phyloP scores from a whole-genome alignment of 2,113 vertebrate genomes.

The Notechis scutatus region DNA sequence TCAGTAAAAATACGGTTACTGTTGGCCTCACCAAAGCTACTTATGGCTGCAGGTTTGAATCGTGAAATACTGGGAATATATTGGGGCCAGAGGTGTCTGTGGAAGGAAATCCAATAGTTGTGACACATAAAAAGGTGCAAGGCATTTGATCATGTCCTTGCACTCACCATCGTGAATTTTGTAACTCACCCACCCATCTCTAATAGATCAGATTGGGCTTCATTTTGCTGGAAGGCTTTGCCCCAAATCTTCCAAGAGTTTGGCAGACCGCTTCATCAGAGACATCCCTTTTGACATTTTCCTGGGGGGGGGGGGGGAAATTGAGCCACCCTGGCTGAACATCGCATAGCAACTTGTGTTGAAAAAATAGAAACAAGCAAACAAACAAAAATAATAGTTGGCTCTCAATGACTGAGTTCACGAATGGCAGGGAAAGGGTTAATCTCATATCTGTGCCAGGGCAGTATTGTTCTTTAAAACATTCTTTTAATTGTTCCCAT shows the following conservation, averaged over 20 bases:
- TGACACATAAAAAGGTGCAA: not conserved
- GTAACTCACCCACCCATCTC: not conserved
- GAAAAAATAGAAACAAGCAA: not conserved
- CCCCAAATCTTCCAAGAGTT: not conserved
- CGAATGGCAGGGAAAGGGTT: not conserved
- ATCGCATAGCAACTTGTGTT: not conserved
- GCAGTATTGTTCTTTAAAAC: not conserved
- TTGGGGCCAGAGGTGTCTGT: not conserved
- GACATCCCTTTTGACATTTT: not conserved
- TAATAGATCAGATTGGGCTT: not conserved
- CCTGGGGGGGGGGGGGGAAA: not conserved
- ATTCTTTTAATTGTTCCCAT: not conserved
- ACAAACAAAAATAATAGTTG: not conserved
- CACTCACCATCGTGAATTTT: not conserved
- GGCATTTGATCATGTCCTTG: not conserved
- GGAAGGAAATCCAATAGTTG: not conserved
- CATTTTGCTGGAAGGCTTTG: not conserved
- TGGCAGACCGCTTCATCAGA: not conserved
- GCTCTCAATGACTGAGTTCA: not conserved
- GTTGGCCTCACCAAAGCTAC: not conserved
- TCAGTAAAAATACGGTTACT: too few species aligned
- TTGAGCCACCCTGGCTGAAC: not conserved
- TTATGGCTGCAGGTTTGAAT: not conserved
- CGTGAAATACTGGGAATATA: not conserved
- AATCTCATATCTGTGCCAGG: not conserved